Conservation (phyloP, 2,113 vertebrate species). For the Nothocercus nigrocapillus region DNA sequence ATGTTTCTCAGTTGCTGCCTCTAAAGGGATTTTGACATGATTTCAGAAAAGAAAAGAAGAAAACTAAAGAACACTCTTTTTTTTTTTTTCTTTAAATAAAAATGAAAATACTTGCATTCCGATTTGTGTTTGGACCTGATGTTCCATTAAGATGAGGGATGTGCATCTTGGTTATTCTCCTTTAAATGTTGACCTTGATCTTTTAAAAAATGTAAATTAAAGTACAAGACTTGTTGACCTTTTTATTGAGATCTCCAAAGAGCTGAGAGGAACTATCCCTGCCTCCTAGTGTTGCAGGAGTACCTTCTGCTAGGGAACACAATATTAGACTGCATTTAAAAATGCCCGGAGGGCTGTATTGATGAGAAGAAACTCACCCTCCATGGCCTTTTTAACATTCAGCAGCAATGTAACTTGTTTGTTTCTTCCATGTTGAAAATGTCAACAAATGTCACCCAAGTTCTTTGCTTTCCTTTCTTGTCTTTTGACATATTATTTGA, state of each 20-base stretch:
- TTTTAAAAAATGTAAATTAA: constrained; percentile 31
- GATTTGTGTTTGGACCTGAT: not conserved
- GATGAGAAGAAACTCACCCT: constrained; percentile 47
- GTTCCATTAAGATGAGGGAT: not conserved
- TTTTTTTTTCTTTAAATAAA: not conserved
- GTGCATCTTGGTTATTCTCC: not conserved
- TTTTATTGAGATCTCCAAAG: constrained; percentile 25
- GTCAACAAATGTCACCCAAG: constrained; percentile 79
- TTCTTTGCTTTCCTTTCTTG: constrained; percentile 46
- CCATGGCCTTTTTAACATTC: constrained; percentile 74
- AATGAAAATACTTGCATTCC: not conserved
- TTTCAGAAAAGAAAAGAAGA: not conserved
- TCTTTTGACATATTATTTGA: constrained; percentile 61
- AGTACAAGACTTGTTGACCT: constrained; percentile 1
- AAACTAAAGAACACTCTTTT: not conserved
- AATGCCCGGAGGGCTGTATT: not conserved
- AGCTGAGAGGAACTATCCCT: not conserved
- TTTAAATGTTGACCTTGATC: constrained; percentile 6
- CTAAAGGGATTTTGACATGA: constrained; percentile 26
- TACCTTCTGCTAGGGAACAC: constrained; percentile 11
- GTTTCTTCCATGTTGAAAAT: constrained; percentile 75
- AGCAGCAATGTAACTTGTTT: constrained; percentile 67
- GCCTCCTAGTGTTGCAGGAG: not conserved
- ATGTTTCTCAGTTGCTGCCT: constrained; percentile 28
- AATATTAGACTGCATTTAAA: not conserved